Evolutionary conservation across 1,140 invertebrate genomes (phyloP), one percentile per base, ranked within the genome.

Genomic region (Drosophila yakuba): DNA sequence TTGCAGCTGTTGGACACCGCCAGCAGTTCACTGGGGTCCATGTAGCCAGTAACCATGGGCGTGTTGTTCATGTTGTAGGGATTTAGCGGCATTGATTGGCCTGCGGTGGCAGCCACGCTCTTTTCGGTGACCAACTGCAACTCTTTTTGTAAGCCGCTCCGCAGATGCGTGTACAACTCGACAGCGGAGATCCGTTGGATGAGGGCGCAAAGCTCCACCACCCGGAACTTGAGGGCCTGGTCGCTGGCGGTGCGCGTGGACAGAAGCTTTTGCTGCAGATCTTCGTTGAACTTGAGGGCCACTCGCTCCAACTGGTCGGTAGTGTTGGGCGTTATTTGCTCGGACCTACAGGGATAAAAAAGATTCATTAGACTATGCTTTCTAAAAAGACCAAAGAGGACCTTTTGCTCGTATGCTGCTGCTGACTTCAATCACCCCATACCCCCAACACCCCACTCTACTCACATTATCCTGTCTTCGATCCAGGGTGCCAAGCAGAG

Each of bases 391-490:
- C 2, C 10, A 32, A 2, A 35, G 1, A 0, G 14, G 11, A 5
- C 12, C 57, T 23, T 54, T 64, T 23, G 43, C 14, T 12, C 12
- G 36, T 23, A 64, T 45, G 14, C 45, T 60, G 56, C n/a, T 44
- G 39, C 20, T 36, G 23, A 8, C 28, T 20, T 36, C 4, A 28
- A 38, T 35, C 35, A 10, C 55, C 60, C 23, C 20, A 5, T 38
- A 35, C 17, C 7, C 17, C 47, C 39, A 25, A 38, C 14, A 1
- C n/a, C 10, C 14, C 10, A 11, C 39, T 23, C 76, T 91, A 91
- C 91, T 90, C 80, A 90, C 90, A 92, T 91, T 80, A 92, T 91
- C 74, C 79, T 77, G 59, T 91, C 82, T 81, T 92, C 91, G 67
- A 92, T 92, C 91, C 91, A 92, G 57, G 79, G 72, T 68, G 91